Percentiles rank a stretch among this genome's conserved stretches.
Conservation (phyloP, 2,113 vertebrate species). For the Microtus ochrogaster region DNA sequence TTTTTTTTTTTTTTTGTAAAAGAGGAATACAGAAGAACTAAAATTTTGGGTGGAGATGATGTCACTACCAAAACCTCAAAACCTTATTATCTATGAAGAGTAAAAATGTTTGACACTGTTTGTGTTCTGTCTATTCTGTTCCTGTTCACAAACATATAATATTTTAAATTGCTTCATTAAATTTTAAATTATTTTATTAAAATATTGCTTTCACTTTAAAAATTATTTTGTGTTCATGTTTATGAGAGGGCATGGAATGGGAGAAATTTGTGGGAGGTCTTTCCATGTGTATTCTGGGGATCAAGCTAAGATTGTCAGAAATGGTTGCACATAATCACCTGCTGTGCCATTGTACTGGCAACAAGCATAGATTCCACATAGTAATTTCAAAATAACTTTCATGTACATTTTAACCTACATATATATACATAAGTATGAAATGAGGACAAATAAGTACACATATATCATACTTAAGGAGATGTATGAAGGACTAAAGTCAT, state of each 20-base stretch:
- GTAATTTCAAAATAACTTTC: not conserved
- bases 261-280: not conserved
- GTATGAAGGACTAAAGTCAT: not conserved
- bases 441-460: not conserved
- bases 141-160: not conserved
- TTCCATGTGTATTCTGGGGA: not conserved
- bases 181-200: not conserved
- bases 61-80: not conserved
- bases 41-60: not conserved
- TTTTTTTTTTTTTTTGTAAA: not conserved
- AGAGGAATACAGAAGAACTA: not conserved
- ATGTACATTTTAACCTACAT: not conserved
- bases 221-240: not conserved
- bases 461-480: not conserved
- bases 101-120: not conserved
- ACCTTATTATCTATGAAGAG: not conserved
- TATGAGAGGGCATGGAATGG: too few relatives aligned
- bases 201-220: not conserved
- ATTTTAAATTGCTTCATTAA: not conserved
- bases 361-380: not conserved
- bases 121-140: not conserved
- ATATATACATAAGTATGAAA: not conserved
- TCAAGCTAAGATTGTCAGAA: not conserved
- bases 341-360: too few relatives aligned
- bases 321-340: too few relatives aligned